A percentile compares a stretch with the other conserved stretches of the same genome.
Conservation (phyloP, 2,797 vertebrate species). For the Prunella strophiata region DNA sequence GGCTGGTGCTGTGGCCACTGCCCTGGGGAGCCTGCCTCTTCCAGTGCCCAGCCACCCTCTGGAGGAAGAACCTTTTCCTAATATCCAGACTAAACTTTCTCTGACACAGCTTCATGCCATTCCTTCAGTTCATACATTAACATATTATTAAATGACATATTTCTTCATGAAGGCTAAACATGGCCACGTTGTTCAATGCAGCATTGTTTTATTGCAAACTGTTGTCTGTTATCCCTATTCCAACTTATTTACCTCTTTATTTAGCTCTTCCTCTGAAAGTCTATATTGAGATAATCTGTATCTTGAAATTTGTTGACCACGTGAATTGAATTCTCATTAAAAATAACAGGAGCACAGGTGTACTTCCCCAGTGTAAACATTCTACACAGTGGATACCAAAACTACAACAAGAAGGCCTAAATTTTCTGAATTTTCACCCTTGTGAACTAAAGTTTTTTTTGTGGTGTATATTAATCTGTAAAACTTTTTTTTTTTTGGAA, state of each 20-base stretch:
- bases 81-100: neutral
- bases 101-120: neutral
- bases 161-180: neutral
- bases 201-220: neutral
- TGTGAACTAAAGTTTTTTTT: neutral
- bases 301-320: neutral
- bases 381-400: neutral
- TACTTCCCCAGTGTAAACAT: neutral
- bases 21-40: neutral
- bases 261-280: neutral
- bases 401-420: neutral
- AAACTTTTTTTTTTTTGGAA: neutral
- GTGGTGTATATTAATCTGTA: rapidly evolving
- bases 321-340: neutral
- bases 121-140: neutral
- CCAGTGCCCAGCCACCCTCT: neutral
- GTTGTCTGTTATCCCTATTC: neutral
- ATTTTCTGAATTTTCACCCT: neutral
- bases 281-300: neutral
- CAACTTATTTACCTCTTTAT: neutral
- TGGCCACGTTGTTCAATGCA: rapidly evolving
- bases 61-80: neutral
- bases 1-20: neutral
- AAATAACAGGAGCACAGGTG: neutral
- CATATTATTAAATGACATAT: neutral